Evolutionary conservation across 2,797 vertebrate genomes (phyloP), one percentile per base, ranked within the genome.

Genomic region (Crenuchus spilurus): DNA sequence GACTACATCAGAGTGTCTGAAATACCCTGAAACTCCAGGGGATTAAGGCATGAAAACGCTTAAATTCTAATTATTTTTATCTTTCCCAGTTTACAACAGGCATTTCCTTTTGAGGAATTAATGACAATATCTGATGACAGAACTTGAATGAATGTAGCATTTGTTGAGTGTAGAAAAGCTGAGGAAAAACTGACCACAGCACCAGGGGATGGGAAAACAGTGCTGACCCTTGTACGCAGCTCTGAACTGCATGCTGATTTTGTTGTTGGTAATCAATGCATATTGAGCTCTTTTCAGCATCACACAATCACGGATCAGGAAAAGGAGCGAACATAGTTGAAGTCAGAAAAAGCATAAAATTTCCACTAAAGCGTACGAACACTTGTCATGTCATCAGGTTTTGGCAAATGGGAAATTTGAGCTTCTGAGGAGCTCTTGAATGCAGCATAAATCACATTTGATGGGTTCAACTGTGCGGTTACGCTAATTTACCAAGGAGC

Each of bases 381-480:
- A 35, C 46, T 70, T 13, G 55, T 18, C 16, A 30, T 68, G 39
- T 60, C 64, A 31, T 69, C 26, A 49, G 24, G 24, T 61, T 74
- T 60, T 51, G 64, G 30, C 74, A 54, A 64, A 64, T 76, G 60
- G 33, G 49, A 65, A 57, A 49, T 39, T 26, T 39, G 28, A 24
- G 49, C 58, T 46, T 70, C 39, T 44, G 24, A 14, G 13, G 31
- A 39, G 58, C 60, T 46, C 58, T 70, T 57, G 30, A 64, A 70
- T 2, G 68, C 61, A 46, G 49, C 68, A 65, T 71, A 70, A 76
- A 71, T 76, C 61, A 18, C 9, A n/a, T 31, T 66, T 66, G 55
- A 58, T 65, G 51, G 61, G 13, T 71, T 65, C 26, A 22, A 61
- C 67, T 48, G 51, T 42, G 68, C 49, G 14, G 68, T 52, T 51